Evolutionary conservation across 1,140 invertebrate species (phyloP).

Genomic region (Drusus annulatus): DNA sequence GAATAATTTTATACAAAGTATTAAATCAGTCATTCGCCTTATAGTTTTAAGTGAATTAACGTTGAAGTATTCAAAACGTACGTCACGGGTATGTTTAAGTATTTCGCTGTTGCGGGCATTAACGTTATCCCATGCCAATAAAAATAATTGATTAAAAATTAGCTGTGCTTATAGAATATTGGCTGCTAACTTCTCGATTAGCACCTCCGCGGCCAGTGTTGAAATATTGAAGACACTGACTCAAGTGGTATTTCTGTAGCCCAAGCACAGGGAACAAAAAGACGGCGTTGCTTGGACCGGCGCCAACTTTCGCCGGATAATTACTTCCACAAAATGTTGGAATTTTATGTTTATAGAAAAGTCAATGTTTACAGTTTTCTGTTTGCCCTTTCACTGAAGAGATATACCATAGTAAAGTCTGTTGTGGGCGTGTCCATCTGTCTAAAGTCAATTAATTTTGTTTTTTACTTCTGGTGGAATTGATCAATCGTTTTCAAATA

Average conservation of each 20-base stretch:
- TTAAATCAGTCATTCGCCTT: too few relatives aligned
- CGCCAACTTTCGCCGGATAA: constrained; percentile 20
- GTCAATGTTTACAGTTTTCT: constrained; percentile 28
- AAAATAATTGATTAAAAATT: too few relatives aligned
- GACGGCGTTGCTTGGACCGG: neutral
- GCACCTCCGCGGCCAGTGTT: neutral
- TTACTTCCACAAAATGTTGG: constrained; percentile 34
- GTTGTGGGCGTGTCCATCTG: too few relatives aligned
- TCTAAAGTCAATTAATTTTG: too few relatives aligned
- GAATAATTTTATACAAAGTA: too few relatives aligned
- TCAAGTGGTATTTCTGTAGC: constrained; percentile 30
- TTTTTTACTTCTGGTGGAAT: too few relatives aligned
- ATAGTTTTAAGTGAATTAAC: too few relatives aligned
- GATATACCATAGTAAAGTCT: too few relatives aligned
- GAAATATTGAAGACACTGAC: constrained; percentile 28
- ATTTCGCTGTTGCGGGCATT: neutral
- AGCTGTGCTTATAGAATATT: neutral
- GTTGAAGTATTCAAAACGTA: too few relatives aligned
- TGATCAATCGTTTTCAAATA: too few relatives aligned
- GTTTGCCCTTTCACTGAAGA: too few relatives aligned
- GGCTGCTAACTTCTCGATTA: constrained; percentile 1
- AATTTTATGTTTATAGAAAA: constrained; percentile 32
- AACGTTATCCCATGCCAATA: neutral
- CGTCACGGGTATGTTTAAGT: neutral
- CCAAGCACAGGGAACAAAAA: constrained; percentile 21